Percentiles rank a stretch among this genome's conserved stretches.
These are phyloP conservation scores for Pachyseris speciosa DNA, from an alignment of 64 coral and sea anemone genomes.

Conservation along the genomic window DNA sequence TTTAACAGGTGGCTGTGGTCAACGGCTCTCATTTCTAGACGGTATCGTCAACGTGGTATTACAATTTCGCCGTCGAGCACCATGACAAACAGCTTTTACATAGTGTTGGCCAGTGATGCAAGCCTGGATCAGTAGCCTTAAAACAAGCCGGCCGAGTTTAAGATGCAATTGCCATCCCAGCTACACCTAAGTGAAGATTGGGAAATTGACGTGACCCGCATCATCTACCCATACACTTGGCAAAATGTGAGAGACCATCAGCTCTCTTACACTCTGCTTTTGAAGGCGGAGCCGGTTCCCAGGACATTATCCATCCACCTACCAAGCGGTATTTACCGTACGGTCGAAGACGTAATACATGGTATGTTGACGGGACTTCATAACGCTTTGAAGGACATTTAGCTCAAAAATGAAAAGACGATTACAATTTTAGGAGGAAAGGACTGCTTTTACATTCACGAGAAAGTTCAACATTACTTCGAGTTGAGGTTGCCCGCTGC, in stretches of 20 bases:
- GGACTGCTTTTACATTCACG: conserved; percentile 1
- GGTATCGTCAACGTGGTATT: too few species aligned
- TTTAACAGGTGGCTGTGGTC: too few species aligned
- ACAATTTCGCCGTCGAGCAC: too few species aligned
- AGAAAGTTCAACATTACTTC: background rate
- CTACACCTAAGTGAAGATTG: too few species aligned
- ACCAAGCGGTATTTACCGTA: background rate
- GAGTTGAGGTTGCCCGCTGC: background rate
- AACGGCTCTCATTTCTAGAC: too few species aligned
- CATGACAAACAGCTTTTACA: too few species aligned
- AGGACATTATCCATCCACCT: background rate
- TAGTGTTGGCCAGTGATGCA: too few species aligned
- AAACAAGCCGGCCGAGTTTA: too few species aligned
- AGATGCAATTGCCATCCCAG: too few species aligned
- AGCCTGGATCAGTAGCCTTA: too few species aligned
- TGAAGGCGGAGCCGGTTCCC: background rate
- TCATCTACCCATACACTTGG: background rate
- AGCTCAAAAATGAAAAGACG: background rate
- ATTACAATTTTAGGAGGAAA: background rate
- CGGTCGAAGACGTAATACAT: background rate
- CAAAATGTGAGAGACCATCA: background rate
- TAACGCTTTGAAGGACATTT: background rate
- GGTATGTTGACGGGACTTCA: background rate
- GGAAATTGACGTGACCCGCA: background rate
- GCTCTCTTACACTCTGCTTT: background rate